Base-by-base conservation (phyloP, 1,140 invertebrate species). In the Sesamia nonagrioides region DNA sequence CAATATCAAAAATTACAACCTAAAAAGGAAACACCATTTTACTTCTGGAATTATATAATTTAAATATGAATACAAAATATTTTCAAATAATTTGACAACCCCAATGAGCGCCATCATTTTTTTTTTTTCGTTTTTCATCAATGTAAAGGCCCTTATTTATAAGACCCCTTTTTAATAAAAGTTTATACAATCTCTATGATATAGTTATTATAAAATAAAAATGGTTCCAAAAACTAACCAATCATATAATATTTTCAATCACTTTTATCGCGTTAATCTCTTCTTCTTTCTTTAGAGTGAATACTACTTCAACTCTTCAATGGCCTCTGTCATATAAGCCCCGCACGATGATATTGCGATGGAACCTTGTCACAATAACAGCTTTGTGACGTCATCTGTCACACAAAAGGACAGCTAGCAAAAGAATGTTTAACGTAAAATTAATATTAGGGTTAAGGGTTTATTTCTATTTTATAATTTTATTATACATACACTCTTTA, bases 31-130 rank as follows among this genome's bases (percentile, higher is more conserved):
- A 15, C 17, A 48, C 3, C 15, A 6, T 33, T 15, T 54, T 37
- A n/a, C 45, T 52, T 2, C 15, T 45, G 2, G 2, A 35, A 58
- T 7, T 50, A 71, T 71, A 18, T 37, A 17, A 37, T 21, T 11
- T n/a, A 54, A 2, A 17, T 27, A 58, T 42, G 6, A 27, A 69
- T 33, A 42, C 35, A 17, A 33, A 63, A 69, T 52, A 60, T 60
- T 74, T 74, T 58, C n/a, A 74, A 74, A 74, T 74, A 60, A 7
- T 74, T 74, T 74, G 71, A 74, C 71, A 74, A 60, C 71, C 54
- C 17, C 21, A 17, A 60, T 15, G 52, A 60, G 33, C 71, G 71
- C 71, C 54, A 74, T 60, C 40, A 1, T 58, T n/a, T 33, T 33
- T 60, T n/a, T n/a, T 74, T 74, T 74, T 74, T 60, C 37, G 37